phyloP scores from a whole-genome alignment of 2,888 invertebrate species.

The Agrotis puta region DNA sequence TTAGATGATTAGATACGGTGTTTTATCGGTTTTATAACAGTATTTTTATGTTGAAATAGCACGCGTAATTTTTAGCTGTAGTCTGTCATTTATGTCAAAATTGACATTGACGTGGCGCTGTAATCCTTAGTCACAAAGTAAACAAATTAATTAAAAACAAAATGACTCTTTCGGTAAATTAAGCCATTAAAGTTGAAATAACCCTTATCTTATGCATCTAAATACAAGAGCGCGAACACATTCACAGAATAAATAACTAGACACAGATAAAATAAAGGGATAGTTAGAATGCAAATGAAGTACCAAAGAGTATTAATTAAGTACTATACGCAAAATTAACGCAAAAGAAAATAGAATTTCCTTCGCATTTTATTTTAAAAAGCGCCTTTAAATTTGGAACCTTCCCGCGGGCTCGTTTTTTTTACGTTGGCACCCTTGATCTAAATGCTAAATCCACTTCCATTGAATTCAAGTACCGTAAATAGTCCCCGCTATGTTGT shows the following conservation, averaged over 20 bases:
- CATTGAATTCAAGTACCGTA: conserved; percentile 22
- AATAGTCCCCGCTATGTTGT: not conserved
- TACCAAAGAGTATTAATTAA: conserved; percentile 52
- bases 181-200: conserved; percentile 26
- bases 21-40: too few species aligned
- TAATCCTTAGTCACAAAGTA: not conserved
- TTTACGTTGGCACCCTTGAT: conserved; percentile 29
- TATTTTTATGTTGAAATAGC: too few species aligned
- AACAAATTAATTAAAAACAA: conserved; percentile 7
- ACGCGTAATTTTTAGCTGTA: too few species aligned
- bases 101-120: too few species aligned
- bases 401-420: conserved; percentile 9
- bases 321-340: conserved; percentile 49
- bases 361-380: conserved; percentile 43
- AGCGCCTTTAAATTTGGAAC: conserved; percentile 23
- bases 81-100: too few species aligned
- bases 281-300: conserved; percentile 57
- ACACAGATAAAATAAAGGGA: conserved; percentile 46
- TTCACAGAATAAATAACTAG: conserved; percentile 39
- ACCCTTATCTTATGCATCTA: conserved; percentile 16
- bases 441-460: conserved; percentile 23
- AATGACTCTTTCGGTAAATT: conserved; percentile 4
- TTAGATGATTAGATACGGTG: too few species aligned
- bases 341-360: conserved; percentile 44
- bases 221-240: conserved; percentile 17